A percentile compares a stretch with the other conserved stretches of the same genome.
These are phyloP conservation scores for Heterodera filipjevi DNA, from an alignment of 2,888 invertebrate species.

Conservation along the genomic window DNA sequence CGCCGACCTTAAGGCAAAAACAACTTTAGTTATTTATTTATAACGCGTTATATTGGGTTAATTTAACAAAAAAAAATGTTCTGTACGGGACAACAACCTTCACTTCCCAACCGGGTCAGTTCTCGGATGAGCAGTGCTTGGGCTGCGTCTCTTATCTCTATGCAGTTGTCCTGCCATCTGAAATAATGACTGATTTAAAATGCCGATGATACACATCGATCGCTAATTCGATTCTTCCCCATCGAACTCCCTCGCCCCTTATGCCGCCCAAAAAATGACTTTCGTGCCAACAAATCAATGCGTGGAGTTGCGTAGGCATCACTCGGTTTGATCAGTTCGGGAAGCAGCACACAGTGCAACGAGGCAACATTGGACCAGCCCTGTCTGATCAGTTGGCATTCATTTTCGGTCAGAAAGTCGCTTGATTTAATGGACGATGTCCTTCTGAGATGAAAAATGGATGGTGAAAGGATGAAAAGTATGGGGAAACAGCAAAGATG, in stretches of 20 bases:
- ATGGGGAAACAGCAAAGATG: too few species aligned
- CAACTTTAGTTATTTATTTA: too few species aligned
- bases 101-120: constrained; percentile 82
- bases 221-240: too few species aligned
- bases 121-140: constrained; percentile 93
- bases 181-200: too few species aligned
- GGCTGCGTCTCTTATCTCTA: constrained; percentile 91
- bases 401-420: constrained; percentile 41
- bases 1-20: constrained; percentile 72
- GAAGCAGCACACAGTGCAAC: constrained; percentile 89
- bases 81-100: too few species aligned
- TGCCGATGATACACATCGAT: neutral
- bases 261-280: constrained; percentile 66
- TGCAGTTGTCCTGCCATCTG: constrained; percentile 93
- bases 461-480: neutral
- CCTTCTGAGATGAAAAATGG: constrained; percentile 27
- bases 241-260: neutral
- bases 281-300: constrained; percentile 92
- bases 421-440: constrained; percentile 42
- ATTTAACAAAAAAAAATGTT: too few species aligned
- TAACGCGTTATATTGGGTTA: too few species aligned
- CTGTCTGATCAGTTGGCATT: constrained; percentile 58
- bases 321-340: constrained; percentile 80
- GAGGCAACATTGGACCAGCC: constrained; percentile 91
- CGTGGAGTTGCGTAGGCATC: constrained; percentile 89